Percentiles rank a stretch among this genome's conserved stretches.
These are phyloP conservation scores for Eurystomus gularis DNA, from an alignment of 2,113 vertebrate species.

Conservation along the genomic window DNA sequence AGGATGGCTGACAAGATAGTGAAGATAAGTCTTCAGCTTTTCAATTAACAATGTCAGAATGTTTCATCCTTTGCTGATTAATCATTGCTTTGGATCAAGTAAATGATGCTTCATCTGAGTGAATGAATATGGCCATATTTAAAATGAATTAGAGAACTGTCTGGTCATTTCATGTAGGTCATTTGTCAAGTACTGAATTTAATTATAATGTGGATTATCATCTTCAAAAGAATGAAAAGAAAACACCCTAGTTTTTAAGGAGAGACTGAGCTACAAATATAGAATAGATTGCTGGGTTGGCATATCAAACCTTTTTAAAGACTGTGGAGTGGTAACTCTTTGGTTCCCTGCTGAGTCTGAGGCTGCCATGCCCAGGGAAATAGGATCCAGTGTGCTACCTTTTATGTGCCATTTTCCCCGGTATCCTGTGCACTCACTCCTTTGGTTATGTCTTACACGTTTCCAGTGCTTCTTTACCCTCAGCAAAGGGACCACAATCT, in stretches of 20 bases:
- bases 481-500: background rate
- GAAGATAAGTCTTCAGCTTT: background rate
- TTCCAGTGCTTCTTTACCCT: background rate
- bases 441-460: background rate
- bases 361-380: background rate
- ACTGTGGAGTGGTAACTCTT: too few relatives aligned
- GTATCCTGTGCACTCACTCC: fast-evolving
- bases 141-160: background rate
- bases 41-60: background rate
- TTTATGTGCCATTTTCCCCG: background rate
- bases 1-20: background rate
- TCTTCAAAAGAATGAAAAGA: background rate
- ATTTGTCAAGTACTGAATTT: conserved; percentile 14
- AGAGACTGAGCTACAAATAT: background rate
- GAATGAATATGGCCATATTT: background rate
- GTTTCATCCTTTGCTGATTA: background rate
- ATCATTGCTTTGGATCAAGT: background rate
- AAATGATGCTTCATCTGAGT: background rate
- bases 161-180: background rate
- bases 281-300: background rate
- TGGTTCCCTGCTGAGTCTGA: background rate
- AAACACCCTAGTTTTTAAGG: background rate
- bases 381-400: background rate
- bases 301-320: background rate
- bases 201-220: background rate